Evolutionary conservation across 2,888 invertebrate genomes (phyloP).

Genomic region (Pyrgus malvae): DNA sequence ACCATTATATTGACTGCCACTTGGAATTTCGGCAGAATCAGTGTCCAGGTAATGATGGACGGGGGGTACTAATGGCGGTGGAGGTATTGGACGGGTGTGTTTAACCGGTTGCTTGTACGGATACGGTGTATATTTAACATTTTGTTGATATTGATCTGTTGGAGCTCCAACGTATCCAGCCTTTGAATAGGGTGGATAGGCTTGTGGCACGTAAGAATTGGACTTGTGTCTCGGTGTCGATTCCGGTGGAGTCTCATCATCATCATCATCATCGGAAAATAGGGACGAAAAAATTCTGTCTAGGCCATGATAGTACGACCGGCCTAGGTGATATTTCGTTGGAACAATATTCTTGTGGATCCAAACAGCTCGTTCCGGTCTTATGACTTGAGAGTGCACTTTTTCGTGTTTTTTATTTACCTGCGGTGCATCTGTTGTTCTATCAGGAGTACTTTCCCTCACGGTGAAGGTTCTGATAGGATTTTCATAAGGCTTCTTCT

Average conservation of each 20-base stretch:
- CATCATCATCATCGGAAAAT: slow-evolving; percentile 65
- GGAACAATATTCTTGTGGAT: slow-evolving; percentile 65
- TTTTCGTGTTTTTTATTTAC: slow-evolving; percentile 38
- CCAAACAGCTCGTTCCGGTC: slow-evolving; percentile 64
- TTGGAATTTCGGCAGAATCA: slow-evolving; percentile 12
- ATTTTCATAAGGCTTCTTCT: slow-evolving; percentile 69
- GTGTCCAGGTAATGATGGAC: slow-evolving; percentile 17
- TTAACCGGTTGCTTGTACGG: slow-evolving; percentile 53
- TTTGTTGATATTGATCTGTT: slow-evolving; percentile 52
- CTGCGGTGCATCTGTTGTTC: slow-evolving; percentile 42
- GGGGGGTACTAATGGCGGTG: slow-evolving; percentile 44
- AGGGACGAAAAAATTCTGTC: slow-evolving; percentile 69
- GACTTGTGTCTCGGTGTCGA: slow-evolving; percentile 45
- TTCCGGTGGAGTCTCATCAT: slow-evolving; percentile 41
- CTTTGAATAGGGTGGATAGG: slow-evolving; percentile 53
- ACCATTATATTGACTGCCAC: not conserved
- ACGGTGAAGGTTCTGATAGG: slow-evolving; percentile 85
- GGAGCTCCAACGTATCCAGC: slow-evolving; percentile 48
- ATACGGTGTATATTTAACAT: slow-evolving; percentile 51
- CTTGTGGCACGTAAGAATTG: slow-evolving; percentile 42
- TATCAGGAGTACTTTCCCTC: slow-evolving; percentile 71
- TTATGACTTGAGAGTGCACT: slow-evolving; percentile 36
- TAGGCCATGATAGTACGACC: slow-evolving; percentile 50
- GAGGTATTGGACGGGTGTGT: slow-evolving; percentile 49
- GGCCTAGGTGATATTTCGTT: slow-evolving; percentile 43